A percentile compares a stretch with the other conserved stretches of the same genome.
Conservation (phyloP, 2,888 invertebrate species). For the Oxyteleia sp. region DNA sequence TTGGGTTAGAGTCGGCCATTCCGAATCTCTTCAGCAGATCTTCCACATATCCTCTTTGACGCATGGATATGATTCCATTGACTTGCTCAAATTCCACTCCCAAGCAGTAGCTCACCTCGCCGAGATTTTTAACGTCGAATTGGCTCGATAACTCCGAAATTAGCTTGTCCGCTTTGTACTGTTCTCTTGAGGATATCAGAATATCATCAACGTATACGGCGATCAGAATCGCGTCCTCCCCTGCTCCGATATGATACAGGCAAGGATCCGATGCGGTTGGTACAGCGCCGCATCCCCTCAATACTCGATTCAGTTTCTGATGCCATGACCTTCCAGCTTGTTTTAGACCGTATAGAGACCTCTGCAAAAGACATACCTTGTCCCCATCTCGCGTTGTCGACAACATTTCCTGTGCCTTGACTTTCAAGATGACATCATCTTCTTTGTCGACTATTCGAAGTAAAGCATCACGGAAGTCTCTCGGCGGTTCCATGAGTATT, state of each 20-base stretch:
- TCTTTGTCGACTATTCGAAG: background rate
- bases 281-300: background rate
- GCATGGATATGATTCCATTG: conserved; percentile 2
- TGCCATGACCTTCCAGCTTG: background rate
- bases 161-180: background rate
- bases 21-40: conserved; percentile 14
- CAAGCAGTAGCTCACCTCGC: conserved; percentile 1
- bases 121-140: conserved; percentile 6
- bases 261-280: background rate
- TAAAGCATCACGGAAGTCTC: background rate
- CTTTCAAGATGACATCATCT: background rate
- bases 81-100: background rate
- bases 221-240: background rate
- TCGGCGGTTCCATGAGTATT: background rate
- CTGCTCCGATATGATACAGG: background rate
- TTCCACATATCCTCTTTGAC: conserved; percentile 74
- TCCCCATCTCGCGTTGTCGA: background rate
- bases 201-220: conserved; percentile 26
- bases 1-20: conserved; percentile 33
- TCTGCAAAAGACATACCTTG: conserved; percentile 1
- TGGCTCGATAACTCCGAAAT: background rate
- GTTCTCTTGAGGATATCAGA: background rate
- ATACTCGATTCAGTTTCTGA: background rate
- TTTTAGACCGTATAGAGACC: background rate
- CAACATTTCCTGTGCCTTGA: background rate